Conservation (phyloP, 2,797 vertebrate species). For the Poeciliopsis presidionis region DNA sequence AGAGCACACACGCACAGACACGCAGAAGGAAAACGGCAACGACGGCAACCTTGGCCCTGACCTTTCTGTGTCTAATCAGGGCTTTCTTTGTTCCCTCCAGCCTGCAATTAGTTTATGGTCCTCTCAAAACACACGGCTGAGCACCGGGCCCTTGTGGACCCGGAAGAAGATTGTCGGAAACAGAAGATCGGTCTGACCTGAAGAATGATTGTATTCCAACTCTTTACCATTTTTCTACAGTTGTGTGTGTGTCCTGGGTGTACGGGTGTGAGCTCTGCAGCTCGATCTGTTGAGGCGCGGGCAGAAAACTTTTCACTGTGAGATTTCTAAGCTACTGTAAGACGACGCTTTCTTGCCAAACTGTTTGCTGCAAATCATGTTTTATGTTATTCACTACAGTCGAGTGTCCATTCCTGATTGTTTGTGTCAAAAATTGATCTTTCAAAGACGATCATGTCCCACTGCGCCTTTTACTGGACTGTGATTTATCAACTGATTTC, state of each 20-base stretch:
- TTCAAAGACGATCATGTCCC: slow-evolving; percentile 54
- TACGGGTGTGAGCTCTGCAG: slow-evolving; percentile 24
- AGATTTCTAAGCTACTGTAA: slow-evolving; percentile 79
- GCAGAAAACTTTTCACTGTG: slow-evolving; percentile 83
- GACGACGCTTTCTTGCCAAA: slow-evolving; percentile 81
- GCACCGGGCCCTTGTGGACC: slow-evolving; percentile 52
- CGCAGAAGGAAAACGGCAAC: slow-evolving; percentile 43
- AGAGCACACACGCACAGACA: slow-evolving; percentile 29
- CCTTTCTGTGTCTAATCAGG: slow-evolving; percentile 67
- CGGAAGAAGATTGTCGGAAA: slow-evolving; percentile 45
- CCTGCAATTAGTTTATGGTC: slow-evolving; percentile 52
- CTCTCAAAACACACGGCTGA: slow-evolving; percentile 52
- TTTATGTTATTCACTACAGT: slow-evolving; percentile 69
- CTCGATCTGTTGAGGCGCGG: slow-evolving; percentile 73
- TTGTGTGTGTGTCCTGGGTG: slow-evolving; percentile 47
- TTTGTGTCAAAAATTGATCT: slow-evolving; percentile 43
- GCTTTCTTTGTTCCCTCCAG: slow-evolving; percentile 55
- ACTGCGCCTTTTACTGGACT: slow-evolving; percentile 53
- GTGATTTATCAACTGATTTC: slow-evolving; percentile 67
- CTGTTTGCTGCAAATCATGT: slow-evolving; percentile 73
- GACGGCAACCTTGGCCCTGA: slow-evolving; percentile 51
- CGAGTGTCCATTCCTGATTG: slow-evolving; percentile 69
- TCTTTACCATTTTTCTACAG: slow-evolving; percentile 55
- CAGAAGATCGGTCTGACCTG: slow-evolving; percentile 61
- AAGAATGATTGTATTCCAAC: slow-evolving; percentile 63